Percentiles rank a stretch among this genome's conserved stretches.
Evolutionary conservation across 2,888 invertebrate species (phyloP).

Genomic region (Himalopsyche anomala): DNA sequence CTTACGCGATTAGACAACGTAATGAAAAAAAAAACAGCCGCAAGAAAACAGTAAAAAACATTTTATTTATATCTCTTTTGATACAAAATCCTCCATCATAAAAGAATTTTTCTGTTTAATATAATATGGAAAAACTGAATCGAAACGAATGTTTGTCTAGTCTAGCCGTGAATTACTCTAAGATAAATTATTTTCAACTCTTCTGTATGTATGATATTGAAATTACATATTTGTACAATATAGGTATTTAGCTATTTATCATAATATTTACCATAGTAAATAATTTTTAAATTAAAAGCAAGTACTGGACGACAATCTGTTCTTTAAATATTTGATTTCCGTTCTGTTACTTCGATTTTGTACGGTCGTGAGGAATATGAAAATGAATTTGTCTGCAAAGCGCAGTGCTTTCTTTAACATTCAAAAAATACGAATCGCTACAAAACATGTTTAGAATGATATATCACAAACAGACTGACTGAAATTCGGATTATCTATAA

Average conservation of each 20-base stretch:
- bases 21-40: constrained; percentile 7
- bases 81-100: neutral
- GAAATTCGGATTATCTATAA: constrained; percentile 19
- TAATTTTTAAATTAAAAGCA: neutral
- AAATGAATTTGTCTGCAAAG: neutral
- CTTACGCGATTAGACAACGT: neutral
- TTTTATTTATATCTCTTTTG: neutral
- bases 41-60: neutral
- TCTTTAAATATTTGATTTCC: neutral
- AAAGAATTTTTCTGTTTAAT: neutral
- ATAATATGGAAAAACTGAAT: neutral
- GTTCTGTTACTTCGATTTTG: constrained; percentile 4
- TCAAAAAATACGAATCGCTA: constrained; percentile 23
- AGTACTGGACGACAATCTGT: constrained; percentile 33
- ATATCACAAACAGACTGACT: constrained; percentile 31
- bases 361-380: constrained; percentile 27
- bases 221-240: constrained; percentile 37
- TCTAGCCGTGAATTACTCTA: constrained; percentile 11
- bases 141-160: neutral
- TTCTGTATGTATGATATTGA: neutral
- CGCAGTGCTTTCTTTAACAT: neutral
- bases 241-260: constrained; percentile 10
- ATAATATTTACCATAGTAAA: neutral
- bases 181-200: neutral
- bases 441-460: constrained; percentile 8